phyloP scores from a whole-genome alignment of 64 coral and sea anemone genomes.

The Montipora foliosa region DNA sequence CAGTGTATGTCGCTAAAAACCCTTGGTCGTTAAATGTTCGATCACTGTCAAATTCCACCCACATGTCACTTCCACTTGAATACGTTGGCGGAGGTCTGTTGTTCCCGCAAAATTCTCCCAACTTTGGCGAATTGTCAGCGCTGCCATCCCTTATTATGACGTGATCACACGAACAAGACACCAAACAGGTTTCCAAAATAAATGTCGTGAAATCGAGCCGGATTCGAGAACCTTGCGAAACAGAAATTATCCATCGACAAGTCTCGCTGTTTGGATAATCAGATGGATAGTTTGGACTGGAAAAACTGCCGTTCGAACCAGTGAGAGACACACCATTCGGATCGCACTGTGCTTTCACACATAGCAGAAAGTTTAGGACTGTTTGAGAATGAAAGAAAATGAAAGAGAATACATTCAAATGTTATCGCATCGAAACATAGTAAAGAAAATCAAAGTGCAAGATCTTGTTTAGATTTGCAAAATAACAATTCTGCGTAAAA shows the following conservation, averaged over 20 bases:
- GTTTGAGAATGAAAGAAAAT: too few species aligned
- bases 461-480: too few species aligned
- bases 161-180: conserved; percentile 54
- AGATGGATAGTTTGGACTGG: conserved; percentile 23
- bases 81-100: background rate
- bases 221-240: background rate
- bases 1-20: conserved; percentile 16
- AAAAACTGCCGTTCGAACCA: background rate
- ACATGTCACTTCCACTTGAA: conserved; percentile 53
- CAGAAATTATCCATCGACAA: conserved; percentile 41
- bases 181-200: conserved; percentile 21
- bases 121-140: background rate
- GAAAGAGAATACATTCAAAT: too few species aligned
- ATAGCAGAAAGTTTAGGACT: too few species aligned
- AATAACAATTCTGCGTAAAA: too few species aligned
- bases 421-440: too few species aligned
- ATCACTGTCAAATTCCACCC: conserved; percentile 54
- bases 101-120: conserved; percentile 33
- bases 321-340: background rate
- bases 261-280: conserved; percentile 13
- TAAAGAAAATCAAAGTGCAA: too few species aligned
- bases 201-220: conserved; percentile 24
- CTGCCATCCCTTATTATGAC: conserved; percentile 53
- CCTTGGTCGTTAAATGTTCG: background rate
- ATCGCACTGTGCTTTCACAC: background rate